Base-by-base conservation (phyloP, 2,797 vertebrate genomes). In the Eleutherodactylus coqui region DNA sequence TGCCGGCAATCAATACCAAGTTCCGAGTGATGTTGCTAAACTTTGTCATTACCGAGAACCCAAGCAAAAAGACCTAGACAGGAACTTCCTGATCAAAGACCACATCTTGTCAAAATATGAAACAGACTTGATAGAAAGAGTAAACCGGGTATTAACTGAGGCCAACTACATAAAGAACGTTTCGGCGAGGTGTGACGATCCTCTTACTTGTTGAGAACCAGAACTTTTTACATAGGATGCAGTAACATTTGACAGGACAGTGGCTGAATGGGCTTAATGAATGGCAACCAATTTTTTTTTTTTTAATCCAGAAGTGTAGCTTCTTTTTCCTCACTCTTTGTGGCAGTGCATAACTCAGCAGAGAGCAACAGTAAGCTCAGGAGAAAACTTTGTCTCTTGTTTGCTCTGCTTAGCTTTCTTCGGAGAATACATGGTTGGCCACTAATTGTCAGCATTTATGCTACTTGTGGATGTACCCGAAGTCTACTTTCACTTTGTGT, bases 31-130 rank as follows among this genome's bases (percentile, higher is more conserved):
- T 17, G 24, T 86, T 17, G 87, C 79, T 4, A 77, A 76, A 34
- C 79, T 88, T 36, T 84, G 81, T 7, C 87, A 88, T 79, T 88
- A 83, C 62, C 27, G 87, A 27, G 24, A 79, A 60, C 79, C 87
- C 1, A 86, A 88, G 29, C 79, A 85, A 29, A 72, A 72, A 64
- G 84, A 88, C 11, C 62, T 88, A 16, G 47, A 29, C 16, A 47
- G 1, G 7, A 41, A 58, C 21, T 49, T 27, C 13, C 84, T 88
- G 2, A 79, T 86, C 11, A 5, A 64, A 24, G 87, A 88, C 38
- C 24, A 41, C 5, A 83, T 80, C 34, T 58, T 88, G 64, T 58
- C 53, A 2, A 79, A 45, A 62, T 86, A 78, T 47, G 76, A 88
- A 62, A 7, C 9, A 0, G 29, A 4, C n/a, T 67, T 88, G 47